Conservation (phyloP, 2,888 invertebrate genomes). For the Apotomis capreana region DNA sequence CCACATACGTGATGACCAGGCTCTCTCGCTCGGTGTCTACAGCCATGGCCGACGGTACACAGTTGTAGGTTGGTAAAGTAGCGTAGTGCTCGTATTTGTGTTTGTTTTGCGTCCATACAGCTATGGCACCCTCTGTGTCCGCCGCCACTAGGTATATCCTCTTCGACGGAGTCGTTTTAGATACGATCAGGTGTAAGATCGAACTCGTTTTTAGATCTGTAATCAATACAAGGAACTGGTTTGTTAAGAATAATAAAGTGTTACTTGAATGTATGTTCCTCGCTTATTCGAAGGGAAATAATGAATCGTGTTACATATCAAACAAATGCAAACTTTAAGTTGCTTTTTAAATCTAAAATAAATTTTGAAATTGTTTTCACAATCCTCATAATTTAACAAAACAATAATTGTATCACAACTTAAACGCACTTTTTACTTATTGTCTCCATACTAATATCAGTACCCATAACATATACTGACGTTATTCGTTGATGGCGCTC, state of each 20-base stretch:
- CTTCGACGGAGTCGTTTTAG: slow-evolving; percentile 26
- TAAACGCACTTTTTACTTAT: no score
- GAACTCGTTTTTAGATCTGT: slow-evolving; percentile 76
- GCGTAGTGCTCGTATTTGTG: slow-evolving; percentile 73
- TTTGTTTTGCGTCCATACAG: slow-evolving; percentile 82
- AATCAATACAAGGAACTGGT: slow-evolving; percentile 43
- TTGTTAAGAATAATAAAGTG: neutral
- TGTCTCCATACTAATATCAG: no score
- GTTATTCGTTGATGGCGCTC: no score
- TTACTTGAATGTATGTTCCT: no score
- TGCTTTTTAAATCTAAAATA: no score
- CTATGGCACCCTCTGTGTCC: slow-evolving; percentile 86
- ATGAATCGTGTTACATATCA: no score
- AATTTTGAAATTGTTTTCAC: no score
- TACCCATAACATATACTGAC: no score
- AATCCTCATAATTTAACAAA: no score
- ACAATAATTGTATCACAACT: no score
- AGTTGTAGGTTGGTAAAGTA: slow-evolving; percentile 87
- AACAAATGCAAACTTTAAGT: no score
- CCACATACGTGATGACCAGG: slow-evolving; percentile 89
- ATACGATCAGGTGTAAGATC: slow-evolving; percentile 52
- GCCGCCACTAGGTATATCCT: slow-evolving; percentile 85
- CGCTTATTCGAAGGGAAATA: no score
- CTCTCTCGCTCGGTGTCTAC: slow-evolving; percentile 84
- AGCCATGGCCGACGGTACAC: slow-evolving; percentile 88